phyloP scores from a whole-genome alignment of 2,797 vertebrate genomes.

The Leptoclinus maculatus region DNA sequence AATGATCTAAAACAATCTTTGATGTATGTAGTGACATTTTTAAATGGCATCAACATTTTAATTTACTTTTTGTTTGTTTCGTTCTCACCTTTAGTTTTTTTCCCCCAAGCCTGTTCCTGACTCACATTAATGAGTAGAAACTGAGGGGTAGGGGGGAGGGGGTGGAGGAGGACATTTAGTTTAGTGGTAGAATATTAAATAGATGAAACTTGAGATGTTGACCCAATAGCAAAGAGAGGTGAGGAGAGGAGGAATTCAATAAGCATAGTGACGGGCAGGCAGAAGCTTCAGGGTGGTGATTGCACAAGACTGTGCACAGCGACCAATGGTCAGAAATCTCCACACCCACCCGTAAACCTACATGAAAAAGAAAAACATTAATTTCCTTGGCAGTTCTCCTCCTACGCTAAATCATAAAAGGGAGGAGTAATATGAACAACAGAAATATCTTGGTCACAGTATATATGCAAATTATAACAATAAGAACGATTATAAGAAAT shows the following conservation, averaged over 20 bases:
- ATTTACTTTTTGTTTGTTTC: neutral
- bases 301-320: constrained; percentile 7
- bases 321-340: constrained; percentile 29
- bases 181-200: neutral
- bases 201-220: neutral
- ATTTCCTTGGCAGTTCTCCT: neutral
- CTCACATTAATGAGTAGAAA: neutral
- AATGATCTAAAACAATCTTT: neutral
- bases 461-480: too few relatives aligned
- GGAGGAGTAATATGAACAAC: too few relatives aligned
- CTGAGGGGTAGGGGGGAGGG: neutral
- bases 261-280: neutral
- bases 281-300: constrained; percentile 8
- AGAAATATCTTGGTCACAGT: too few relatives aligned
- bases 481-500: too few relatives aligned
- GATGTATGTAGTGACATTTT: neutral
- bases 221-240: neutral
- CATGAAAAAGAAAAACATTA: neutral
- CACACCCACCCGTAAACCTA: constrained; percentile 23
- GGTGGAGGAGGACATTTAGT: neutral
- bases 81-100: constrained; percentile 24
- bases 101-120: neutral
- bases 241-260: neutral
- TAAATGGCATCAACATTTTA: neutral
- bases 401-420: neutral